Evolutionary conservation across 2,797 vertebrate genomes (phyloP), one percentile per base, ranked within the genome.

Genomic region (Gymnoscopelus braueri): DNA sequence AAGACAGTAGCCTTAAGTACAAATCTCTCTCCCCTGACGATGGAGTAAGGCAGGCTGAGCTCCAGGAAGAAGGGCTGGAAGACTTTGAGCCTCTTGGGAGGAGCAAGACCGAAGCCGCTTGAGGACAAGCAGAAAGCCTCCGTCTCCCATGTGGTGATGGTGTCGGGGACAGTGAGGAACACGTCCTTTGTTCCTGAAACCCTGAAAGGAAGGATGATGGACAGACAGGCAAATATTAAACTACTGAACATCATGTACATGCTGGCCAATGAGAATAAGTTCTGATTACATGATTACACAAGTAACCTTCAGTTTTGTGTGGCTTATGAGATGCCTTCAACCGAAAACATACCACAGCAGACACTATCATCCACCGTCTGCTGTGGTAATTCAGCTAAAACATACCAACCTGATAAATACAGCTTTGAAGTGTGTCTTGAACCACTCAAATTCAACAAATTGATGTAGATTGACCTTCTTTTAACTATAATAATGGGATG

Each of bases 31-130:
- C 87, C 90, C 68, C 82, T 84, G 63, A 94, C 77, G 77, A 93
- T 89, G 49, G 91, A 90, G 74, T 88, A 88, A 0, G 93, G 92
- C 32, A 93, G 29, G 1, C 57, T 77, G n/a, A 93, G 67, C 14
- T 93, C 88, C 75, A 94, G 83, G 51, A 88, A 71, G 75, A 93
- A 94, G 6, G 93, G 91, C 76, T 93, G 91, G 81, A 90, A 94
- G 70, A 88, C 89, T 53, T 60, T 84, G 44, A 94, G 75, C 4
- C 48, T n/a, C n/a, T 75, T 76, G 47, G 65, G 6, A 60, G 84
- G 65, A 65, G 90, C 82, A 48, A 93, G 66, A 19, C 92, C 93
- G 32, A 93, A 83, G 66, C 93, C 93, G 0, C 65, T 55, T 0
- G 0, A 51, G 58, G 77, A 71, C 69, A 85, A 73, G 72, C 87